Evolutionary conservation across 2,113 vertebrate genomes (phyloP).

Genomic region (Channa maculata): DNA sequence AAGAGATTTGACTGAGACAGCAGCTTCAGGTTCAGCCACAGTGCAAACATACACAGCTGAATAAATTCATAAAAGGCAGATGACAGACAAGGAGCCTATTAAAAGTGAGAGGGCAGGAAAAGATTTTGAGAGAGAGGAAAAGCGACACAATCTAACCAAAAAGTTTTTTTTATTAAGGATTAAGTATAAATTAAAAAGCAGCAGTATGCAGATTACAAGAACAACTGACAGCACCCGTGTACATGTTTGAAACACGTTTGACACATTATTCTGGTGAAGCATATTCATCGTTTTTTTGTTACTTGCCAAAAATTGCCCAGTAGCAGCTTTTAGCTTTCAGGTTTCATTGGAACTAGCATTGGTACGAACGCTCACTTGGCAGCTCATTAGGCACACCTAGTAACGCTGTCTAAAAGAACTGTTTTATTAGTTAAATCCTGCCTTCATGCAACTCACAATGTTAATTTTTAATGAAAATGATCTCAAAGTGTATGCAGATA

Average conservation of each 20-base stretch:
- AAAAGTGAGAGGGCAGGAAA: background rate
- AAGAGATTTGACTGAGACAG: background rate
- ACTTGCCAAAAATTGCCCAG: too few relatives aligned
- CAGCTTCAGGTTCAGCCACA: slow-evolving; percentile 12
- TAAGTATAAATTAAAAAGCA: background rate
- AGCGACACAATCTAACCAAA: background rate
- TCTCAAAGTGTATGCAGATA: background rate
- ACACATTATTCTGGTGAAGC: too few relatives aligned
- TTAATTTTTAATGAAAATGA: background rate
- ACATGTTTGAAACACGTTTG: too few relatives aligned
- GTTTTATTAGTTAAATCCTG: too few relatives aligned
- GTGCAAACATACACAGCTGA: slow-evolving; percentile 24
- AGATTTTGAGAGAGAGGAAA: background rate
- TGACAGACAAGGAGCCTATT: slow-evolving; percentile 7
- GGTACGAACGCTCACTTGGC: background rate
- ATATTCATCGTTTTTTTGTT: too few relatives aligned
- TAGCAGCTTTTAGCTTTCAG: too few relatives aligned
- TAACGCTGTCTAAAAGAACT: background rate
- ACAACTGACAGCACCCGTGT: background rate
- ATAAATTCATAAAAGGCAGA: slow-evolving; percentile 31
- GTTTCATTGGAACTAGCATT: too few relatives aligned
- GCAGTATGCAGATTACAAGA: background rate
- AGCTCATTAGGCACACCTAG: background rate
- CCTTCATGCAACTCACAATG: background rate
- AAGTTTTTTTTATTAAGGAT: background rate